phyloP scores from a whole-genome alignment of 2,888 invertebrate genomes.

The Cerastoderma edule region DNA sequence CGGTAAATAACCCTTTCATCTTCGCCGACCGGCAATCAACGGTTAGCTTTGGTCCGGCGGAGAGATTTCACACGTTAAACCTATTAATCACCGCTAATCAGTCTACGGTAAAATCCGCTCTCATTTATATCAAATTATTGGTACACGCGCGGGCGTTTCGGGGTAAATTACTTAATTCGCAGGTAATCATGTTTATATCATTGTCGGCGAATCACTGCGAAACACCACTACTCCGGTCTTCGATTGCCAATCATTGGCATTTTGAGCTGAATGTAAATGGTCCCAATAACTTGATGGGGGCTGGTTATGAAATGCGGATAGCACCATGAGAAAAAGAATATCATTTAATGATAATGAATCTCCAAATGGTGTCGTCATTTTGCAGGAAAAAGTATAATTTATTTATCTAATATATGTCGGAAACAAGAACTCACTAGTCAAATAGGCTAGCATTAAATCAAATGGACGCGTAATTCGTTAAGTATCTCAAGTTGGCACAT shows the following conservation, averaged over 20 bases:
- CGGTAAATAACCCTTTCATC: neutral
- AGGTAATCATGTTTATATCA: neutral
- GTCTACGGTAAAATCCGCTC: neutral
- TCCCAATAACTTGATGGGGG: too few relatives aligned
- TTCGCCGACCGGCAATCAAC: neutral
- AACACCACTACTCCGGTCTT: neutral
- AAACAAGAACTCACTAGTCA: too few relatives aligned
- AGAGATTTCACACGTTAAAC: conserved; percentile 11
- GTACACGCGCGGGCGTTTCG: conserved; percentile 20
- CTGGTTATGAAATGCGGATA: too few relatives aligned
- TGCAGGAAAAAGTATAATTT: too few relatives aligned
- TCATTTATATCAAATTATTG: neutral
- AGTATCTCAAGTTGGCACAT: too few relatives aligned
- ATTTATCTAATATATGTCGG: too few relatives aligned
- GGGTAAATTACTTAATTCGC: neutral
- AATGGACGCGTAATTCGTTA: too few relatives aligned
- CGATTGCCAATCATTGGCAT: neutral
- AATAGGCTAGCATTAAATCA: too few relatives aligned
- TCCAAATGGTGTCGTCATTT: too few relatives aligned
- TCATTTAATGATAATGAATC: too few relatives aligned
- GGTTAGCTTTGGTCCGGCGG: conserved; percentile 19
- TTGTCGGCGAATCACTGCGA: conserved; percentile 3
- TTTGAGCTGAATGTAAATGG: too few relatives aligned
- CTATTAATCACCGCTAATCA: conserved; percentile 3
- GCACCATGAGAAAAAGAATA: too few relatives aligned